These are phyloP conservation scores for Lamellibrachia luymesi DNA, from an alignment of 1,140 invertebrate genomes.

Conservation along the genomic window DNA sequence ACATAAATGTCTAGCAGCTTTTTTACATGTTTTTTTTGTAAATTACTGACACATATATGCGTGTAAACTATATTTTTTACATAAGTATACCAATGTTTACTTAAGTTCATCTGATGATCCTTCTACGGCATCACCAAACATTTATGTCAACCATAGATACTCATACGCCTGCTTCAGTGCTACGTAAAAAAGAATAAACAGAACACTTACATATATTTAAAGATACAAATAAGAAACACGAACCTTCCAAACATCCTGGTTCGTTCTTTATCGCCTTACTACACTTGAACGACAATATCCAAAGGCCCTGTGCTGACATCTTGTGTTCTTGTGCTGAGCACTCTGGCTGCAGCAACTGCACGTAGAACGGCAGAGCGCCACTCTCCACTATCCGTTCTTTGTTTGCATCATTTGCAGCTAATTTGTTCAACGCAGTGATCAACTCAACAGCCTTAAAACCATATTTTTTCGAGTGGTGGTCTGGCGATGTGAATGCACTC, in stretches of 20 bases:
- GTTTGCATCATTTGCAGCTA: conserved; percentile 26
- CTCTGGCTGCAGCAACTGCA: conserved; percentile 16
- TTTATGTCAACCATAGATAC: background rate
- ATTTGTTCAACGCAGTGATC: conserved; percentile 23
- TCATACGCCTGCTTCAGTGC: background rate
- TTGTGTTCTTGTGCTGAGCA: background rate
- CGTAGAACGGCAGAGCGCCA: conserved; percentile 23
- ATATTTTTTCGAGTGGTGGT: conserved; percentile 16
- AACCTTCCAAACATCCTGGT: conserved; percentile 19
- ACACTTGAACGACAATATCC: conserved; percentile 27
- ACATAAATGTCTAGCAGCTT: background rate
- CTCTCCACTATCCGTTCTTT: conserved; percentile 20
- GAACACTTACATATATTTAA: background rate
- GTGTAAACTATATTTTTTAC: background rate
- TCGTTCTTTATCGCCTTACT: conserved; percentile 23
- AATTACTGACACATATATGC: background rate
- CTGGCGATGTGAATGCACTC: background rate
- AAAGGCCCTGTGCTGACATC: conserved; percentile 21
- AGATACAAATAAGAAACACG: background rate
- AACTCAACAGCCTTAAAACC: conserved; percentile 18
- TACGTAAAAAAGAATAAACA: background rate
- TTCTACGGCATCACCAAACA: background rate
- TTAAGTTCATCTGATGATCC: background rate
- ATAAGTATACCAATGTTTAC: background rate
- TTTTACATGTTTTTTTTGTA: background rate